Percentiles rank a stretch among this genome's conserved stretches.
phyloP scores from a whole-genome alignment of 2,113 vertebrate genomes.

The Columba livia region DNA sequence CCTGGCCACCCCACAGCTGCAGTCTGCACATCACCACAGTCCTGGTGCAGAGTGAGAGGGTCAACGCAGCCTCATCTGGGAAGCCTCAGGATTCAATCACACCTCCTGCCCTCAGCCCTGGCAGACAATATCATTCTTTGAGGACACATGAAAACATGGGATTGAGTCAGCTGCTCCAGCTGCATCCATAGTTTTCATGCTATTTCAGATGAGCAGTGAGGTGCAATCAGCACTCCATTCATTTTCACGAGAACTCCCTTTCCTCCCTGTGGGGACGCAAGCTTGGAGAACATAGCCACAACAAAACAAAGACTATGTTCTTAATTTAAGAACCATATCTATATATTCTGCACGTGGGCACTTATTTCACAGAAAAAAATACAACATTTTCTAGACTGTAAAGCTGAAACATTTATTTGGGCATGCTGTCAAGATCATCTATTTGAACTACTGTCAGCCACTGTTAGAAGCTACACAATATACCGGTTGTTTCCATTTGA shows the following conservation, averaged over 20 bases:
- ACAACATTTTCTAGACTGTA: not conserved
- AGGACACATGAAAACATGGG: not conserved
- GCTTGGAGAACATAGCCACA: not conserved
- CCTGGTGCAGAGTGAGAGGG: not conserved
- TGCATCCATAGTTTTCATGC: not conserved
- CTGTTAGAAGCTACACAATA: conserved; percentile 38
- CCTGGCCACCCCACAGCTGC: not conserved
- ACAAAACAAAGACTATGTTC: not conserved
- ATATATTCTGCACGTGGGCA: not conserved
- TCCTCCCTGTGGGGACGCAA: not conserved
- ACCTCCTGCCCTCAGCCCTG: not conserved
- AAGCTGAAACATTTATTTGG: conserved; percentile 20
- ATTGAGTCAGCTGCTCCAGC: not conserved
- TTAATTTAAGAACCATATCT: not conserved
- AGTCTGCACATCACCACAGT: accelerated
- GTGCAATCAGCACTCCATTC: not conserved
- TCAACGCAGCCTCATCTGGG: not conserved
- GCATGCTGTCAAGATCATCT: conserved; percentile 43
- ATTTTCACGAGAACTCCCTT: not conserved
- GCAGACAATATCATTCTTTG: not conserved
- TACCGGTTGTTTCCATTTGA: not conserved
- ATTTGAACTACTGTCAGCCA: conserved; percentile 29
- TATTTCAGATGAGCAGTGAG: not conserved
- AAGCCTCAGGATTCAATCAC: not conserved
- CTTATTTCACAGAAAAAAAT: not conserved